Conservation (phyloP, 2,888 invertebrate genomes). For the Parascotia fuliginaria region DNA sequence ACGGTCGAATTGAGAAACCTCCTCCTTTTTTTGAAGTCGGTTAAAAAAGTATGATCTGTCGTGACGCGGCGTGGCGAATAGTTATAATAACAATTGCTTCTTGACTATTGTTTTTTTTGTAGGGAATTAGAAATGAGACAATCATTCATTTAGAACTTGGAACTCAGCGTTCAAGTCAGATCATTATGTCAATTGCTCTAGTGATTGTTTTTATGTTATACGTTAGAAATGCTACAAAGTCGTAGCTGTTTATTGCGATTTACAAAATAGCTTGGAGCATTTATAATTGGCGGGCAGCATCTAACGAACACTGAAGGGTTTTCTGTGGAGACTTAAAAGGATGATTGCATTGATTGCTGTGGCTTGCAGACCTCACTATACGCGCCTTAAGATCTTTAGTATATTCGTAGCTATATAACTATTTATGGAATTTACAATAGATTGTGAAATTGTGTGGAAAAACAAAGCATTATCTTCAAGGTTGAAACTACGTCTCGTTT, state of each 20-base stretch:
- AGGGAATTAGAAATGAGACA: too few species aligned
- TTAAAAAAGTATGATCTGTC: too few species aligned
- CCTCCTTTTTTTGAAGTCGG: too few species aligned
- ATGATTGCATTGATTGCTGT: slow-evolving; percentile 51
- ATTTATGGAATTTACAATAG: slow-evolving; percentile 18
- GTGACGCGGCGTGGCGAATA: too few species aligned
- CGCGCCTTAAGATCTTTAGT: slow-evolving; percentile 29
- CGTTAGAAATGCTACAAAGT: too few species aligned
- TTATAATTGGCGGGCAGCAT: slow-evolving; percentile 21
- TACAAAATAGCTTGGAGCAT: slow-evolving; percentile 2
- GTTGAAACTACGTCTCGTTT: slow-evolving; percentile 12
- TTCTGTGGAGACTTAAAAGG: slow-evolving; percentile 29
- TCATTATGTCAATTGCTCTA: too few species aligned
- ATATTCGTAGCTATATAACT: not conserved
- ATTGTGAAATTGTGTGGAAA: slow-evolving; percentile 14
- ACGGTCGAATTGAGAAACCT: too few species aligned
- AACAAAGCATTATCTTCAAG: slow-evolving; percentile 8
- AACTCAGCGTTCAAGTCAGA: too few species aligned
- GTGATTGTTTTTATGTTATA: not conserved
- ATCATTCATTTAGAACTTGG: too few species aligned
- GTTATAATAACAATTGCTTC: too few species aligned
- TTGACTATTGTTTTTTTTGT: too few species aligned
- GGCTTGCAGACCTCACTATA: slow-evolving; percentile 52
- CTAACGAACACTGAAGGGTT: slow-evolving; percentile 24
- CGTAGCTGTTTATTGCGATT: too few species aligned